These are phyloP conservation scores for Diceros bicornis DNA, from an alignment of 2,797 vertebrate genomes.

Conservation along the genomic window DNA sequence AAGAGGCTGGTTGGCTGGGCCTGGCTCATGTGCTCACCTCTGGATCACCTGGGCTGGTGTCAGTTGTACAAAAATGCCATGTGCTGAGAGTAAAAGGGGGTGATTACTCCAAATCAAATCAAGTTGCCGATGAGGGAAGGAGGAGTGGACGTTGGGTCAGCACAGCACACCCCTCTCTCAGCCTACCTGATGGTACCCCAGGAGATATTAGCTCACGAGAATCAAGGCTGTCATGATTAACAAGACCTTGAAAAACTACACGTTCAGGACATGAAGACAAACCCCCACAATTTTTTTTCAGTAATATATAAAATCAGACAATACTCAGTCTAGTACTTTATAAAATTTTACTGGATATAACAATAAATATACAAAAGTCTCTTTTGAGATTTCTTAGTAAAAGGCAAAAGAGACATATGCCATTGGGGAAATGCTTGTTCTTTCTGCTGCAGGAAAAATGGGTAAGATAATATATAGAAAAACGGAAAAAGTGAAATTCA, in stretches of 20 bases:
- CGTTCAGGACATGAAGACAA: not conserved
- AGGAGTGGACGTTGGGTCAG: fast-evolving
- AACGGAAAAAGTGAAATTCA: not conserved
- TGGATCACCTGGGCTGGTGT: not conserved
- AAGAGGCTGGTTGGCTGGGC: not conserved
- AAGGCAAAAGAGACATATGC: not conserved
- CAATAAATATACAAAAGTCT: not conserved
- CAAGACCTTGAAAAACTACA: not conserved
- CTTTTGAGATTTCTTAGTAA: slow-evolving; percentile 45
- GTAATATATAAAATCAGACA: not conserved
- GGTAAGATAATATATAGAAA: slow-evolving; percentile 6
- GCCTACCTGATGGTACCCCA: fast-evolving
- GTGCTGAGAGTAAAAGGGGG: not conserved
- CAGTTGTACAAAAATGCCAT: fast-evolving
- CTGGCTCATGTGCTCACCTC: not conserved
- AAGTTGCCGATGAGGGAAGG: not conserved
- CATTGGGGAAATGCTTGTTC: not conserved
- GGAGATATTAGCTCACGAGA: not conserved
- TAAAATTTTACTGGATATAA: not conserved
- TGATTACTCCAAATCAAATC: not conserved
- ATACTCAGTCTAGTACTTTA: not conserved
- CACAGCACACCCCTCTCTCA: not conserved
- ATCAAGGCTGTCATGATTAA: not conserved
- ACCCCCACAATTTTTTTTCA: not conserved
- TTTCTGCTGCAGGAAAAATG: not conserved